Conservation (phyloP, 2,113 vertebrate genomes). For the Gallinago media region DNA sequence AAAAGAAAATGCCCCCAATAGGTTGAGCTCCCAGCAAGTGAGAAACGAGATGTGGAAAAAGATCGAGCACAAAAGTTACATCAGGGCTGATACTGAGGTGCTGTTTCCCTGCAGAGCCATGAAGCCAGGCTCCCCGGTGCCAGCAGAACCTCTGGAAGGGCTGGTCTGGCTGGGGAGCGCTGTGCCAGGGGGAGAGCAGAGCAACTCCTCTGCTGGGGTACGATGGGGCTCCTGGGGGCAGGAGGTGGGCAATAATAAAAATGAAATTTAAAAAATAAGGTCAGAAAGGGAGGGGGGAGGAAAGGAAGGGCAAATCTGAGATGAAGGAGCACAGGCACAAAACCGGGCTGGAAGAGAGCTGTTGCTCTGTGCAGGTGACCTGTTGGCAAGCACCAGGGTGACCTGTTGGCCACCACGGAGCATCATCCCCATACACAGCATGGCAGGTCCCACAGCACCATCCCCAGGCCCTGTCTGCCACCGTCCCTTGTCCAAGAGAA, state of each 20-base stretch:
- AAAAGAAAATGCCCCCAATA: neutral
- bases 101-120: accelerated
- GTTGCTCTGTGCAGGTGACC: accelerated
- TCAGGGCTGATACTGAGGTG: accelerated
- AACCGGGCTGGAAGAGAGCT: neutral
- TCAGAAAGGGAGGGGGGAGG: neutral
- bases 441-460: accelerated
- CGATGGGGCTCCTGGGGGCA: accelerated
- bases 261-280: neutral
- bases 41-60: neutral
- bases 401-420: neutral
- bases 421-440: accelerated
- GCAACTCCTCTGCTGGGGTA: neutral
- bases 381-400: neutral
- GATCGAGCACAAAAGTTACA: neutral
- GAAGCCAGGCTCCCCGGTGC: accelerated
- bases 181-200: accelerated
- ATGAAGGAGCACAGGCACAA: neutral
- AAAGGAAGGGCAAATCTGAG: neutral
- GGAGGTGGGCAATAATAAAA: neutral
- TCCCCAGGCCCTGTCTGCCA: neutral
- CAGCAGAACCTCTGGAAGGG: accelerated
- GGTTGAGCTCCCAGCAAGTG: neutral
- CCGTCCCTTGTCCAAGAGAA: neutral
- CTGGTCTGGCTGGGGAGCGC: accelerated